Conservation (phyloP, 2,888 invertebrate genomes). For the Pseudoips prasinana region DNA sequence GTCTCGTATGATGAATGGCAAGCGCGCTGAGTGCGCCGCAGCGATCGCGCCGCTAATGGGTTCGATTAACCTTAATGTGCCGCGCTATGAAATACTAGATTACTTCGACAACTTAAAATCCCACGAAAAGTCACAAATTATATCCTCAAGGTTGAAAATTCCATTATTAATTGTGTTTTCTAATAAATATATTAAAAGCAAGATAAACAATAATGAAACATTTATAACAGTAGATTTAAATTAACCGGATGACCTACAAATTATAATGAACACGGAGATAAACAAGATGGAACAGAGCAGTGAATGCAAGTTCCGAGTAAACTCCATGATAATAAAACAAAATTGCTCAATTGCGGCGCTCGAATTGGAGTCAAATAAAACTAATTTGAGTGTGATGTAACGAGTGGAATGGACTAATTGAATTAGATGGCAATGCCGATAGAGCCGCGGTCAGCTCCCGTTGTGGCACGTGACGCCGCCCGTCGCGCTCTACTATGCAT, state of each 20-base stretch:
- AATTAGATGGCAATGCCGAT: conserved; percentile 12
- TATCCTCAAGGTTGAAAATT: conserved; percentile 1
- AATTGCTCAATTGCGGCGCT: not conserved
- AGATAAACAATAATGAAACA: too few relatives aligned
- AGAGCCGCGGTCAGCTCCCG: conserved; percentile 5
- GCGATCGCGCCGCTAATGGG: conserved; percentile 5
- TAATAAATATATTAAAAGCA: too few relatives aligned
- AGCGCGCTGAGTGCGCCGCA: not conserved
- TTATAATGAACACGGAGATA: too few relatives aligned
- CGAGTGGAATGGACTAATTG: conserved; percentile 22
- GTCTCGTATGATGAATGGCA: too few relatives aligned
- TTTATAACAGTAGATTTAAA: too few relatives aligned
- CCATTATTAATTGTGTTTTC: too few relatives aligned
- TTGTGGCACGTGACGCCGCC: too few relatives aligned
- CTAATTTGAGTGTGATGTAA: conserved; percentile 9
- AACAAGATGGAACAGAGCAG: too few relatives aligned
- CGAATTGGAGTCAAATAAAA: conserved; percentile 2
- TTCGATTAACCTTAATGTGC: conserved; percentile 24
- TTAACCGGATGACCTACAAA: too few relatives aligned
- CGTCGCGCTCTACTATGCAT: too few relatives aligned
- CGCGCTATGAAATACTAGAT: conserved; percentile 8
- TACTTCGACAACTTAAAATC: conserved; percentile 1
- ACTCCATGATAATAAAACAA: not conserved
- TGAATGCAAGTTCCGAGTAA: not conserved
- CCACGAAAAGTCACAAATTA: not conserved